A percentile compares a stretch with the other conserved stretches of the same genome.
Conservation (phyloP, 2,113 vertebrate species). For the Vidua macroura region DNA sequence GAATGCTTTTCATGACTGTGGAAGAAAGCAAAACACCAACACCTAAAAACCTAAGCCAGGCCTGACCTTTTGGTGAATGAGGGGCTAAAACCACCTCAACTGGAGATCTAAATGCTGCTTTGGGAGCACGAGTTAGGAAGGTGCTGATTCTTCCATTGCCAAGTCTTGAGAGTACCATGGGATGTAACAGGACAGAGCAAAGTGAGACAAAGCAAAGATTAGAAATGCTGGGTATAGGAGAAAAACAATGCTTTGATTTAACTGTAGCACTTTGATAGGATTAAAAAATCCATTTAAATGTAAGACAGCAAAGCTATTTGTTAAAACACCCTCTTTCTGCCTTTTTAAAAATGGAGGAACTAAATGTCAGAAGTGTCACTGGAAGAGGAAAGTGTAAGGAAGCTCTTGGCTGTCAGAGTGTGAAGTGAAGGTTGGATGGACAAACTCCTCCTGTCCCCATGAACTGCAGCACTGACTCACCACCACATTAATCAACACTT, state of each 20-base stretch:
- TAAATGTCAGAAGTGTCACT: not conserved
- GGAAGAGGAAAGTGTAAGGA: not conserved
- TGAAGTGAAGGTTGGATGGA: not conserved
- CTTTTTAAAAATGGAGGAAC: not conserved
- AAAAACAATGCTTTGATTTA: not conserved
- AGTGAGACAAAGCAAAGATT: not conserved
- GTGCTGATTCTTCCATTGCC: not conserved
- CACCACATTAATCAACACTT: not conserved
- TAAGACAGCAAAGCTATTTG: not conserved
- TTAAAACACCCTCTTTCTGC: not conserved
- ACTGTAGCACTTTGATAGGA: not conserved
- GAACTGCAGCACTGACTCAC: not conserved
- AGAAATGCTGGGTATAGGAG: not conserved
- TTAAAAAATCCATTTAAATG: not conserved
- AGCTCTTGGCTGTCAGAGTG: not conserved
- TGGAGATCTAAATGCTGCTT: not conserved
- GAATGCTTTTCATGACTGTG: not conserved
- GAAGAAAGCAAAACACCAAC: not conserved
- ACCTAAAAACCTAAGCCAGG: constrained; percentile 12
- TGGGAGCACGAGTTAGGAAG: not conserved
- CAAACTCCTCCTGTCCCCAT: not conserved
- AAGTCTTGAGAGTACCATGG: not conserved
- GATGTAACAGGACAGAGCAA: not conserved
- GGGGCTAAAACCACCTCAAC: not conserved
- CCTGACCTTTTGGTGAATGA: constrained; percentile 36